A percentile compares a stretch with the other conserved stretches of the same genome.
Evolutionary conservation across 2,797 vertebrate species (phyloP).

Genomic region (Chromis chromis): DNA sequence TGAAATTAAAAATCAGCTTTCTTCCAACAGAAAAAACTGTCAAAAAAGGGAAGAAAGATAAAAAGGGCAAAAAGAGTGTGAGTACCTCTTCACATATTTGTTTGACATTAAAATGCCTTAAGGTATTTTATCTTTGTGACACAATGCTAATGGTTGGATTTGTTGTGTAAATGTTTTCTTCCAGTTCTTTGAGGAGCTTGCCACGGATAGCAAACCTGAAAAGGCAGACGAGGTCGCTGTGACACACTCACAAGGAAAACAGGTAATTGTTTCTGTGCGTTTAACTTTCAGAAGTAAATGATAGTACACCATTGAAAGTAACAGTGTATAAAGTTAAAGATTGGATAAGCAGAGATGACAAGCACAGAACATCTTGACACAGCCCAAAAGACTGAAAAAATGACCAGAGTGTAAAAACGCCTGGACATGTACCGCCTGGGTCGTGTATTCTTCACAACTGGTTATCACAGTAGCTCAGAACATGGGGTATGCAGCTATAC

Average conservation of each 20-base stretch:
- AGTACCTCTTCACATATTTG: conserved; percentile 63
- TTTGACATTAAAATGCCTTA: background rate
- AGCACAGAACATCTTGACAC: no score
- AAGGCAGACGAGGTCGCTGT: conserved; percentile 78
- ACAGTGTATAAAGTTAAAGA: no score
- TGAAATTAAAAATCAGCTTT: background rate
- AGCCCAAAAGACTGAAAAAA: no score
- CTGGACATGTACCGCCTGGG: no score
- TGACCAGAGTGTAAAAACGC: no score
- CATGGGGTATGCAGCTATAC: no score
- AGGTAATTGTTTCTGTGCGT: conserved; percentile 61
- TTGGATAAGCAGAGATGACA: no score
- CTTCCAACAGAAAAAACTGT: conserved; percentile 78
- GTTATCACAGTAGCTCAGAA: no score
- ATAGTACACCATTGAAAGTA: no score
- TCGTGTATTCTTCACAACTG: no score
- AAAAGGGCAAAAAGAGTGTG: conserved; percentile 92
- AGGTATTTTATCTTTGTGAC: background rate
- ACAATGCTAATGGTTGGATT: background rate
- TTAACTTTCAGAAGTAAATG: no score
- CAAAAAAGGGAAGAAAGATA: conserved; percentile 87
- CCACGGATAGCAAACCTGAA: conserved; percentile 85
- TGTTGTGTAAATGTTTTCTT: conserved; percentile 24
- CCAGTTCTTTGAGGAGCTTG: conserved; percentile 92
- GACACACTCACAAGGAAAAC: conserved; percentile 83